Evolutionary conservation across 2,113 vertebrate species (phyloP).

Genomic region (Apteryx owenii): DNA sequence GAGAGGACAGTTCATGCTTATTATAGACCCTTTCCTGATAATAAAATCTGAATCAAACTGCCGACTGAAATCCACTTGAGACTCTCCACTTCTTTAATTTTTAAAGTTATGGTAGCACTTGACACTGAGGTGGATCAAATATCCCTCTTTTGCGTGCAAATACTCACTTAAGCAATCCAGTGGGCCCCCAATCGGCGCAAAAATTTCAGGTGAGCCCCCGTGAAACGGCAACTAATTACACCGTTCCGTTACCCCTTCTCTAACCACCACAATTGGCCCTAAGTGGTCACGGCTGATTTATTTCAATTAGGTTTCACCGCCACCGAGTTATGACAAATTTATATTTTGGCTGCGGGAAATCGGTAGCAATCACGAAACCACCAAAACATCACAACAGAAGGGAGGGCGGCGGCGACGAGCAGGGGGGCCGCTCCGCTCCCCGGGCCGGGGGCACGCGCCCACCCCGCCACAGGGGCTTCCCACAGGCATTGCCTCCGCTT

Average conservation of each 20-base stretch:
- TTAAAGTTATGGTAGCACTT: conserved; percentile 90
- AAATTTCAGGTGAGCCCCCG: conserved; percentile 78
- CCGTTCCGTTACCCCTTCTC: conserved; percentile 68
- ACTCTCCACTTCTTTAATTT: conserved; percentile 88
- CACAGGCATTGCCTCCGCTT: background rate
- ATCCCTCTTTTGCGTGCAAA: conserved; percentile 89
- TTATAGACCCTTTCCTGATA: conserved; percentile 89
- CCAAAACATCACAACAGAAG: conserved; percentile 83
- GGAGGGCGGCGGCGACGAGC: conserved; percentile 60
- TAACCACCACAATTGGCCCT: conserved; percentile 69
- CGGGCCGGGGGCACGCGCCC: background rate
- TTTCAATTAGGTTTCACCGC: conserved; percentile 81
- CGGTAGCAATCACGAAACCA: conserved; percentile 80
- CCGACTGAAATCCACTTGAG: conserved; percentile 80
- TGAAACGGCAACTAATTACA: conserved; percentile 80
- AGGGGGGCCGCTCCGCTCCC: conserved; percentile 63
- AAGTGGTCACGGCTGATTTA: conserved; percentile 82
- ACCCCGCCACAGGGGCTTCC: background rate
- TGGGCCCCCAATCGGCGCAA: conserved; percentile 71
- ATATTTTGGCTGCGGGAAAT: conserved; percentile 85
- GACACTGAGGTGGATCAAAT: conserved; percentile 89
- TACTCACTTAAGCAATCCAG: conserved; percentile 85
- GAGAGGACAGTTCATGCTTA: conserved; percentile 91
- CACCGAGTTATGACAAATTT: conserved; percentile 82
- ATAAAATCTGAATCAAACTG: conserved; percentile 92